Evolutionary conservation across 2,113 vertebrate species (phyloP).

Genomic region (Caranx ignobilis): DNA sequence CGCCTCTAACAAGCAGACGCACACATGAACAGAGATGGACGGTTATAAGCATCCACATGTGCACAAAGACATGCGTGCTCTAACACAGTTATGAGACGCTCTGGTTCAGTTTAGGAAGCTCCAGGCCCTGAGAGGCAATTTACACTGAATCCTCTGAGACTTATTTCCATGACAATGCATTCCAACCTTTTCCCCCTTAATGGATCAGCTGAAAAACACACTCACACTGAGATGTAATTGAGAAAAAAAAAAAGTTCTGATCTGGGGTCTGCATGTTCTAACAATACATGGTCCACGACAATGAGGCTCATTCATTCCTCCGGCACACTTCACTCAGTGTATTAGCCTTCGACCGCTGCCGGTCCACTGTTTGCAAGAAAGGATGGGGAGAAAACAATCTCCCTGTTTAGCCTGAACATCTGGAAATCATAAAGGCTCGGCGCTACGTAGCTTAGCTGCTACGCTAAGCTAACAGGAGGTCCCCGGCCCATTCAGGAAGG

Average conservation of each 20-base stretch:
- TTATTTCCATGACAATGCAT: slow-evolving; percentile 39
- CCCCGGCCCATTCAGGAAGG: slow-evolving; percentile 30
- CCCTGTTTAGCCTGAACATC: slow-evolving; percentile 73
- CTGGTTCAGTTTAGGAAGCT: slow-evolving; percentile 45
- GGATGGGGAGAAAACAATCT: slow-evolving; percentile 64
- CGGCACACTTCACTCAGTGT: slow-evolving; percentile 27
- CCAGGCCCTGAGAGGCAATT: slow-evolving; percentile 45
- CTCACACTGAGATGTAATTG: slow-evolving; percentile 19
- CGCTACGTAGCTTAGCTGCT: slow-evolving; percentile 45
- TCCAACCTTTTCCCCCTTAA: slow-evolving; percentile 32
- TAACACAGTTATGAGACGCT: slow-evolving; percentile 31
- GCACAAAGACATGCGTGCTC: background rate
- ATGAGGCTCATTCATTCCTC: slow-evolving; percentile 68
- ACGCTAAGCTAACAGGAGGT: slow-evolving; percentile 52
- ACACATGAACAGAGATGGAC: slow-evolving; percentile 8
- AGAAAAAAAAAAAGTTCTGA: slow-evolving; percentile 31
- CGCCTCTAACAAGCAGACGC: slow-evolving; percentile 41
- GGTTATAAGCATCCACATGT: slow-evolving; percentile 2
- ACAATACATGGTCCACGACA: slow-evolving; percentile 51
- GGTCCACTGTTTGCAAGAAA: slow-evolving; percentile 52
- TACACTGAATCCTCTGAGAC: slow-evolving; percentile 36
- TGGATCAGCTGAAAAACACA: slow-evolving; percentile 38
- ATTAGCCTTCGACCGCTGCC: slow-evolving; percentile 26
- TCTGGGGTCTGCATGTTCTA: background rate
- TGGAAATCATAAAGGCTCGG: slow-evolving; percentile 72